Evolutionary conservation across 2,888 invertebrate genomes (phyloP).

Genomic region (Drymonia ruficornis): DNA sequence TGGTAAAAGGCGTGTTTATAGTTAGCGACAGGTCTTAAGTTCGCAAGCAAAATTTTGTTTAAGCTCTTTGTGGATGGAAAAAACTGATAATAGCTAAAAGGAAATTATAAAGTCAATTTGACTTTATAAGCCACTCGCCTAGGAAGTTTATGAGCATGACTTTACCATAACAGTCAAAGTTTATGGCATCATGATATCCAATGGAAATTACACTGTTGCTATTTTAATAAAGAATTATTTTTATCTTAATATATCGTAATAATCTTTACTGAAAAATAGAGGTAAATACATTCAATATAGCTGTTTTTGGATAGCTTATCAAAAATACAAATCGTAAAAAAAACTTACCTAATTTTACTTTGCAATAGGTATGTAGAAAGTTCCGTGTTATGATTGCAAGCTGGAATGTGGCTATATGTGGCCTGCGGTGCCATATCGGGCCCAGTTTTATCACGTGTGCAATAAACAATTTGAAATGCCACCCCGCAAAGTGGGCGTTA

Average conservation of each 20-base stretch:
- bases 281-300: slow-evolving; percentile 1
- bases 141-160: slow-evolving; percentile 18
- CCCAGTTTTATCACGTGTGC: slow-evolving; percentile 53
- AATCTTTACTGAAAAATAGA: neutral
- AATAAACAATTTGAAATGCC: slow-evolving; percentile 59
- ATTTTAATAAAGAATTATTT: neutral
- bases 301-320: neutral
- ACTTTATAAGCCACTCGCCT: slow-evolving; percentile 22
- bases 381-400: neutral
- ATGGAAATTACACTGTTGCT: neutral
- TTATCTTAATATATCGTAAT: neutral
- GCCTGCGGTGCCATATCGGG: slow-evolving; percentile 33
- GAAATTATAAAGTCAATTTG: slow-evolving; percentile 42
- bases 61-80: slow-evolving; percentile 45
- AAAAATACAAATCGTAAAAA: neutral
- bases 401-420: neutral
- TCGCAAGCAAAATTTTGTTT: slow-evolving; percentile 44
- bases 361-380: slow-evolving; percentile 5
- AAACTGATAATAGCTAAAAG: slow-evolving; percentile 47
- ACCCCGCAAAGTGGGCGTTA: slow-evolving; percentile 53
- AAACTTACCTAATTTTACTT: neutral
- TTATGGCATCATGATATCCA: slow-evolving; percentile 31
- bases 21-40: slow-evolving; percentile 59
- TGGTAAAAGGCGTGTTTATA: slow-evolving; percentile 57
- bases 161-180: slow-evolving; percentile 41